Evolutionary conservation across 2,888 invertebrate species (phyloP), one percentile per base, ranked within the genome.

Genomic region (Blera fallax): DNA sequence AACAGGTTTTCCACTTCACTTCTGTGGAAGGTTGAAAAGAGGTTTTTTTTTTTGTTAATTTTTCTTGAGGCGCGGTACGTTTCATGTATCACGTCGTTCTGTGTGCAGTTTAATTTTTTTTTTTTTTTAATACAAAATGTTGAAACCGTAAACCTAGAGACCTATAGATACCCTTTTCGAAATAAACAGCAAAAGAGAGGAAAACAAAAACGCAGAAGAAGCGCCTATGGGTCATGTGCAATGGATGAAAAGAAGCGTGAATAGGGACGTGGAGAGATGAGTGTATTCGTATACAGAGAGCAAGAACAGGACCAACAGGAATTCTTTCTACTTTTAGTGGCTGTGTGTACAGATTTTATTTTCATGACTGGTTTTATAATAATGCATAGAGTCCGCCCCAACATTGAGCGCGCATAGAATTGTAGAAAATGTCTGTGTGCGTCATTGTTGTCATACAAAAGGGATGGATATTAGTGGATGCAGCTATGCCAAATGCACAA

Each of bases 111-210:
- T 32, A 40, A 43, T 56, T 80, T 60, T 37, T 43, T 60, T 64
- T 14, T 70, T 34, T 70, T 32, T 70, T 32, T 14, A 29, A n/a
- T 69, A 60, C 40, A 40, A 58, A 37, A 54, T 80, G 37, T n/a
- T 85, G 72, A 85, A 85, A 85, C 85, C 85, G 85, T 85, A 85
- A 85, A 85, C 85, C 85, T 77, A 85, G 76, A 85, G 77, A 85
- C 85, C 85, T 81, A 85, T 72, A 85, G 85, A 85, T 72, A 77
- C 81, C 85, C 72, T 81, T 76, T 70, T 81, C 54, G n/a, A 24
- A 52, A 50, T 16, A 69, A 67, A 54, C 27, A 43, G 48, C 1
- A 67, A 43, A n/a, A n/a, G n/a, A n/a, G 18, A 72, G 27, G 16
- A 37, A 43, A 60, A 69, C 7, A 37, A 64, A 34, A 64, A 81